Percentiles rank a stretch among this genome's conserved stretches.
Evolutionary conservation across 2,888 invertebrate genomes (phyloP).

Genomic region (Unio delphinus): DNA sequence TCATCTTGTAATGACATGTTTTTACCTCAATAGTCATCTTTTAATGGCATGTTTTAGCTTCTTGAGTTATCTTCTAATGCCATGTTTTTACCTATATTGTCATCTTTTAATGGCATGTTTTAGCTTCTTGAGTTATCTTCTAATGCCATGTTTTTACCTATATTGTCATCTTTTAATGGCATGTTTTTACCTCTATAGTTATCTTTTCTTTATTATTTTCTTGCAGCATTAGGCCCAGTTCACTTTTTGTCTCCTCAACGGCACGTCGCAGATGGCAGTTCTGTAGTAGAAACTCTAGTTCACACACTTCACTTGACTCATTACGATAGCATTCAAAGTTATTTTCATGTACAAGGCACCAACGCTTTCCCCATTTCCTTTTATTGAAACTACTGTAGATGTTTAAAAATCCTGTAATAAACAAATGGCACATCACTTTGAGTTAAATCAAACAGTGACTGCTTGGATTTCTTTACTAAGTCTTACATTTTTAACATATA

Average conservation of each 20-base stretch:
- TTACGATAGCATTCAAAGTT: conserved; percentile 59
- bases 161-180: too few species aligned
- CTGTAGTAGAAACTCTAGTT: conserved; percentile 52
- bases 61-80: too few species aligned
- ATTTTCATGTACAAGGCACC: conserved; percentile 57
- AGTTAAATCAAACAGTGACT: neutral
- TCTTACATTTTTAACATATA: conserved; percentile 1
- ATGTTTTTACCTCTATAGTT: conserved; percentile 57
- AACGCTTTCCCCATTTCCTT: conserved; percentile 57
- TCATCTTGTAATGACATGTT: too few species aligned
- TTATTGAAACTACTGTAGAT: conserved; percentile 63
- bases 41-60: too few species aligned
- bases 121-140: conserved; percentile 44
- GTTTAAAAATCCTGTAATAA: conserved; percentile 49
- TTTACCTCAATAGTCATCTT: too few species aligned
- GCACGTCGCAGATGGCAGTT: conserved; percentile 53
- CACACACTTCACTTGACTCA: conserved; percentile 46
- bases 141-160: too few species aligned
- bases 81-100: too few species aligned
- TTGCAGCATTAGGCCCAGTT: conserved; percentile 56
- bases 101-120: too few species aligned
- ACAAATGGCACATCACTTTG: neutral
- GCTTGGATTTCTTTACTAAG: neutral
- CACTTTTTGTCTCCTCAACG: conserved; percentile 55
- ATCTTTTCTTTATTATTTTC: conserved; percentile 55